These are phyloP conservation scores for Lutjanus campechanus DNA, from an alignment of 2,797 vertebrate species.

Conservation along the genomic window DNA sequence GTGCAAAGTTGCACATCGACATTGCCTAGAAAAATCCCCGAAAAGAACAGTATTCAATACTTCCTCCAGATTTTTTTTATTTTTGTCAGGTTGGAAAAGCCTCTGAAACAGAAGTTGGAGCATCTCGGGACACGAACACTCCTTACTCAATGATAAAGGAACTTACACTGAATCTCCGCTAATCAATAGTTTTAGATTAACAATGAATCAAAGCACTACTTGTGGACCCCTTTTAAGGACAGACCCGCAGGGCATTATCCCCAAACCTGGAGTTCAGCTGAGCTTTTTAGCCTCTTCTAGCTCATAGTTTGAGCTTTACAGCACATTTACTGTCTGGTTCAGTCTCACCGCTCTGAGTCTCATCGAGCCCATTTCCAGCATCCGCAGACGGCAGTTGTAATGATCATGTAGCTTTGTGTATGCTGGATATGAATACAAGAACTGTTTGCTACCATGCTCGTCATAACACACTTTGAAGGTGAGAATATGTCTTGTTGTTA, in stretches of 20 bases:
- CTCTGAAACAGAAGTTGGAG: slow-evolving; percentile 36
- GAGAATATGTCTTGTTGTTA: neutral
- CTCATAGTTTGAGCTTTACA: slow-evolving; percentile 9
- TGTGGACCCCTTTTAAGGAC: neutral
- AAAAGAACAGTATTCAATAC: slow-evolving; percentile 48
- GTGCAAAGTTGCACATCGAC: slow-evolving; percentile 47
- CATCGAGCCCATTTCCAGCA: neutral
- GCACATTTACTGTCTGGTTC: neutral
- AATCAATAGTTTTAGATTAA: slow-evolving; percentile 45
- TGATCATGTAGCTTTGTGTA: too few species aligned
- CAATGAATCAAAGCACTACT: slow-evolving; percentile 31
- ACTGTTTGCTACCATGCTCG: neutral
- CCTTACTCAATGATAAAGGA: slow-evolving; percentile 41
- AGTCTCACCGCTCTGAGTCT: neutral
- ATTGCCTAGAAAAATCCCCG: slow-evolving; percentile 1
- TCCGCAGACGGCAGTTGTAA: neutral
- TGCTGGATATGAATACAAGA: neutral
- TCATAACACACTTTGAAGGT: neutral
- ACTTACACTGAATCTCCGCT: slow-evolving; percentile 10
- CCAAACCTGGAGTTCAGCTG: neutral
- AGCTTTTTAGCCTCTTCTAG: neutral
- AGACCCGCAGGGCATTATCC: slow-evolving; percentile 14
- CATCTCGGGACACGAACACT: slow-evolving; percentile 31
- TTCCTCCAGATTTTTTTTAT: slow-evolving; percentile 64
- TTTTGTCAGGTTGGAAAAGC: slow-evolving; percentile 51